phyloP scores from a whole-genome alignment of 2,888 invertebrate genomes.

The Thera britannica region DNA sequence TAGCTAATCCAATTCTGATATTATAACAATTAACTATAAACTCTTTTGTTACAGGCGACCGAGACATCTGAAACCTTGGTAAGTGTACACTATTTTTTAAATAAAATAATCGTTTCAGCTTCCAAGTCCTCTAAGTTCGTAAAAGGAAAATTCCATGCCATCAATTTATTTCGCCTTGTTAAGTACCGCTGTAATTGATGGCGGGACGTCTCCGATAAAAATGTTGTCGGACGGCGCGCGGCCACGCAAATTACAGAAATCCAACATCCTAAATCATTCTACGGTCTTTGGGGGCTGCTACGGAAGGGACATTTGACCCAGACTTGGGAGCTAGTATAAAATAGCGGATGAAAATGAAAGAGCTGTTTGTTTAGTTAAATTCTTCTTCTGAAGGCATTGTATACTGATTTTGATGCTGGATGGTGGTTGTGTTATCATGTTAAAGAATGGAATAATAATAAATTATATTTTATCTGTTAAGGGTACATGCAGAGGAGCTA shows the following conservation, averaged over 20 bases:
- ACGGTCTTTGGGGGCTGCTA: slow-evolving; percentile 13
- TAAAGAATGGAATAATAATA: no score
- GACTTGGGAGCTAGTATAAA: slow-evolving; percentile 2
- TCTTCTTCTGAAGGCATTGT: no score
- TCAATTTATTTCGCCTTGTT: slow-evolving; percentile 29
- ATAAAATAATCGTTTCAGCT: not conserved
- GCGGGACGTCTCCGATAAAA: slow-evolving; percentile 30
- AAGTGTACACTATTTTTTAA: not conserved
- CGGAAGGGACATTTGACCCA: slow-evolving; percentile 15
- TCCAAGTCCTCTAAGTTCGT: not conserved
- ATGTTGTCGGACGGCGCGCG: slow-evolving; percentile 30
- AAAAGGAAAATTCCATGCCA: slow-evolving; percentile 12
- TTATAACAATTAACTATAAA: not conserved
- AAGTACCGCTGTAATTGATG: slow-evolving; percentile 27
- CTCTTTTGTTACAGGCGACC: slow-evolving; percentile 15
- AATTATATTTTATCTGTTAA: no score
- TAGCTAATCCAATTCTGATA: no score
- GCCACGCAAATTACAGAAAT: slow-evolving; percentile 38
- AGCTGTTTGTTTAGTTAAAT: not conserved
- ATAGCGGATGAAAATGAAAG: not conserved
- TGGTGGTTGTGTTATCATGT: no score
- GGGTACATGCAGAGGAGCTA: no score
- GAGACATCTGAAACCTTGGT: slow-evolving; percentile 2
- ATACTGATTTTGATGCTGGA: no score
- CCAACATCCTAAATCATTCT: slow-evolving; percentile 37